These are phyloP conservation scores for Druon quercuslanigerum DNA, from an alignment of 1,140 invertebrate species.

Conservation along the genomic window DNA sequence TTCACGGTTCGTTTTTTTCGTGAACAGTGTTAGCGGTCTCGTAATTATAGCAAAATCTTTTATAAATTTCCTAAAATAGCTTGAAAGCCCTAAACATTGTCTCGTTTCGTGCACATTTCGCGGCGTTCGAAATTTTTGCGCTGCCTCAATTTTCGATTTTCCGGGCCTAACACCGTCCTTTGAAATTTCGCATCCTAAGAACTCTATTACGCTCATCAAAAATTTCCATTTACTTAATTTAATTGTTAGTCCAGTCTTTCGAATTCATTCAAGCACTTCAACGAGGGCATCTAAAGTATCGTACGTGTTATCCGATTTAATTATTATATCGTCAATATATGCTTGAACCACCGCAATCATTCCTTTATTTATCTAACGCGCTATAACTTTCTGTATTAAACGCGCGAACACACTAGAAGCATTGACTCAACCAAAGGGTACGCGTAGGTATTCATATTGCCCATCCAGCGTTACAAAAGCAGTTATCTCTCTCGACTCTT, in stretches of 20 bases:
- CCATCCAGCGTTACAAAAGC: slow-evolving; percentile 28
- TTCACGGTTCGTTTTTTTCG: slow-evolving; percentile 32
- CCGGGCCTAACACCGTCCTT: slow-evolving; percentile 24
- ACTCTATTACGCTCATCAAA: slow-evolving; percentile 31
- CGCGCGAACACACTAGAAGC: slow-evolving; percentile 28
- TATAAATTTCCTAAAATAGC: slow-evolving; percentile 38
- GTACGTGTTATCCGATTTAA: neutral
- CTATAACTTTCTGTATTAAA: slow-evolving; percentile 20
- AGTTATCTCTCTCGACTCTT: slow-evolving; percentile 28
- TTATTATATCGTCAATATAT: slow-evolving; percentile 40
- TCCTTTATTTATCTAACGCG: neutral
- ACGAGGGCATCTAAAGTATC: slow-evolving; percentile 9
- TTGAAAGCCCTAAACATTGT: slow-evolving; percentile 47
- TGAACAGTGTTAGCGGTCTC: slow-evolving; percentile 40
- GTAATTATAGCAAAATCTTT: slow-evolving; percentile 39
- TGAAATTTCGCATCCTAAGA: slow-evolving; percentile 31
- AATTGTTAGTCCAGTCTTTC: slow-evolving; percentile 19
- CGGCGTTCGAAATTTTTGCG: slow-evolving; percentile 28
- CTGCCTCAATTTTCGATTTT: slow-evolving; percentile 15
- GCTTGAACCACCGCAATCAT: slow-evolving; percentile 9
- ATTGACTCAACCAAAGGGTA: slow-evolving; percentile 35
- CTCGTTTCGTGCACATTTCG: slow-evolving; percentile 38
- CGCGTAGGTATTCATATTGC: neutral
- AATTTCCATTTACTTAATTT: slow-evolving; percentile 39
- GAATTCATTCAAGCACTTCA: slow-evolving; percentile 5